Evolutionary conservation across 2,113 vertebrate genomes (phyloP).

Genomic region (Caracal caracal): DNA sequence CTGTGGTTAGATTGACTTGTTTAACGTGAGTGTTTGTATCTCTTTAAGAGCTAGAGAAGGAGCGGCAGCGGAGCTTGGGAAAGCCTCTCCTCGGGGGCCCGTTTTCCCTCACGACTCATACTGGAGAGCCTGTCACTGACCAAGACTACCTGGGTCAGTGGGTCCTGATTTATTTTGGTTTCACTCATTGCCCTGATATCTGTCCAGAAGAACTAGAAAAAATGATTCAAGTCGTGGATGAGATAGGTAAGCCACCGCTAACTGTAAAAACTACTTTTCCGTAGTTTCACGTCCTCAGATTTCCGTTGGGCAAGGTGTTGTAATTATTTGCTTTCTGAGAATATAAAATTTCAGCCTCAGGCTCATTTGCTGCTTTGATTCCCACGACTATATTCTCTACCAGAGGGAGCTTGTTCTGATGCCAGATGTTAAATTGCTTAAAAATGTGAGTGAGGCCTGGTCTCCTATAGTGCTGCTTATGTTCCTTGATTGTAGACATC

Average conservation of each 20-base stretch:
- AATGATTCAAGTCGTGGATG: slow-evolving; percentile 95
- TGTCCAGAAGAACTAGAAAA: slow-evolving; percentile 98
- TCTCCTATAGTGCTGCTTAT: background rate
- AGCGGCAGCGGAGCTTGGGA: slow-evolving; percentile 91
- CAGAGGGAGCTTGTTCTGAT: background rate
- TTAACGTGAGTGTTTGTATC: background rate
- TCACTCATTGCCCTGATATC: slow-evolving; percentile 98
- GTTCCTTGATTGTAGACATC: background rate
- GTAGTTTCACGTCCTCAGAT: background rate
- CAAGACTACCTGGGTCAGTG: slow-evolving; percentile 94
- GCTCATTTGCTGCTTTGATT: background rate
- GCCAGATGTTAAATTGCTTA: background rate
- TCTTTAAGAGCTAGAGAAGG: slow-evolving; percentile 90
- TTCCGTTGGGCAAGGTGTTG: background rate
- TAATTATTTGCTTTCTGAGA: background rate
- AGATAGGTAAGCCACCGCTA: slow-evolving; percentile 89
- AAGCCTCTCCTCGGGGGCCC: slow-evolving; percentile 94
- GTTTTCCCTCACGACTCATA: slow-evolving; percentile 92
- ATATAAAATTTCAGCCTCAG: background rate
- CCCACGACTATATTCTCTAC: background rate
- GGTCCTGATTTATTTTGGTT: slow-evolving; percentile 97
- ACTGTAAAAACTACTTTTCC: background rate
- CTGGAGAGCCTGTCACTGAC: slow-evolving; percentile 88
- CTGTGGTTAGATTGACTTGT: background rate
- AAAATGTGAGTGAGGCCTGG: background rate